Percentiles rank a stretch among this genome's conserved stretches.
Evolutionary conservation across 2,797 vertebrate species (phyloP).

Genomic region (Tenualosa ilisha): DNA sequence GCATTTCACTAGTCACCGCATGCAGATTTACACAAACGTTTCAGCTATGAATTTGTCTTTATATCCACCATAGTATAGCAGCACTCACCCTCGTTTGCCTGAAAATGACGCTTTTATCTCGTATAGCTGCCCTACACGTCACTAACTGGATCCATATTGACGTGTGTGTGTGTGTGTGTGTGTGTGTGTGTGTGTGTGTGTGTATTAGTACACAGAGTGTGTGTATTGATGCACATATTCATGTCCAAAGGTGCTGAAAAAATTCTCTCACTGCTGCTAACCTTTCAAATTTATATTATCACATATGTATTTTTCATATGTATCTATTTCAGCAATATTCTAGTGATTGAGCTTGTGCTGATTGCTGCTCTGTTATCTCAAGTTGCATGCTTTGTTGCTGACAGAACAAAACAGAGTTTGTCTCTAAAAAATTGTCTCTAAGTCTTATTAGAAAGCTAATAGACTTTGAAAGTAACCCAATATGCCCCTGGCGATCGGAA

Average conservation of each 20-base stretch:
- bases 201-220: too few species aligned
- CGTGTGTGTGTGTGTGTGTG: slow-evolving; percentile 8
- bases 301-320: not conserved
- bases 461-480: not conserved
- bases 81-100: slow-evolving; percentile 64
- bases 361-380: slow-evolving; percentile 11
- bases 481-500: not conserved
- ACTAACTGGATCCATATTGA: not conserved
- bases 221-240: not conserved
- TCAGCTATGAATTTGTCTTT: slow-evolving; percentile 70
- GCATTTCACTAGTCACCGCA: slow-evolving; percentile 79
- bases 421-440: not conserved
- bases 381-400: not conserved
- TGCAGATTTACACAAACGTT: slow-evolving; percentile 73
- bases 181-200: slow-evolving; percentile 9
- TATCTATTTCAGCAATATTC: not conserved
- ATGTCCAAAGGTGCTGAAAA: not conserved
- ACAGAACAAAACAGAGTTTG: not conserved
- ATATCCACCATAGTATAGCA: slow-evolving; percentile 78
- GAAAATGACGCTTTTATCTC: not conserved
- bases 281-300: not conserved
- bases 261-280: not conserved
- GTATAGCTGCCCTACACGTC: not conserved
- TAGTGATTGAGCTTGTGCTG: not conserved
- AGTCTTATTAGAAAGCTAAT: not conserved